Evolutionary conservation across 2,888 invertebrate genomes (phyloP).

Genomic region (Diloba caeruleocephala): DNA sequence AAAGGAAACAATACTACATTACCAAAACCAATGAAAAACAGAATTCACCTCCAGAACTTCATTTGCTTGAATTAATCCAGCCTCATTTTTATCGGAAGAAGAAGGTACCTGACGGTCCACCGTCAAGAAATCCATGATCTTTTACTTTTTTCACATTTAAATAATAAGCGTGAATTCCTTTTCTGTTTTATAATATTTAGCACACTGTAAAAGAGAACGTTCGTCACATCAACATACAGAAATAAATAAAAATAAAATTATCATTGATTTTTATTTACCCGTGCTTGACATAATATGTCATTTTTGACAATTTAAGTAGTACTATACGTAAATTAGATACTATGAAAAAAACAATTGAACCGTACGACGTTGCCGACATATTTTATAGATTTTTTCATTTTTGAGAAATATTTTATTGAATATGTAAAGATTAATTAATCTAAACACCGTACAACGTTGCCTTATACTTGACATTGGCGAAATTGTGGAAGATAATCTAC

Average conservation of each 20-base stretch:
- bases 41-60: slow-evolving; percentile 79
- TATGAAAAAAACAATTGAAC: no score
- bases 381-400: no score
- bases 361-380: no score
- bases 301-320: slow-evolving; percentile 12
- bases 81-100: slow-evolving; percentile 62
- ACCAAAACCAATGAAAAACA: neutral
- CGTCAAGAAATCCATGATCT: slow-evolving; percentile 73
- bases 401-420: no score
- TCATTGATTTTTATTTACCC: slow-evolving; percentile 44
- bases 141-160: slow-evolving; percentile 25
- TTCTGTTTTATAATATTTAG: neutral
- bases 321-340: no score
- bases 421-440: no score
- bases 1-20: neutral
- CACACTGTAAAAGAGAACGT: neutral
- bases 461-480: no score
- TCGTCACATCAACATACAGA: no score
- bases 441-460: no score
- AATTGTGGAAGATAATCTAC: no score
- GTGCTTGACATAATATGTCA: slow-evolving; percentile 39
- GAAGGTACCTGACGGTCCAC: slow-evolving; percentile 69
- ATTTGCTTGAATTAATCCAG: slow-evolving; percentile 63
- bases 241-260: no score
- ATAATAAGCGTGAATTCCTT: neutral